phyloP scores from a whole-genome alignment of 2,888 invertebrate genomes.

The Ecliptopera silaceata region DNA sequence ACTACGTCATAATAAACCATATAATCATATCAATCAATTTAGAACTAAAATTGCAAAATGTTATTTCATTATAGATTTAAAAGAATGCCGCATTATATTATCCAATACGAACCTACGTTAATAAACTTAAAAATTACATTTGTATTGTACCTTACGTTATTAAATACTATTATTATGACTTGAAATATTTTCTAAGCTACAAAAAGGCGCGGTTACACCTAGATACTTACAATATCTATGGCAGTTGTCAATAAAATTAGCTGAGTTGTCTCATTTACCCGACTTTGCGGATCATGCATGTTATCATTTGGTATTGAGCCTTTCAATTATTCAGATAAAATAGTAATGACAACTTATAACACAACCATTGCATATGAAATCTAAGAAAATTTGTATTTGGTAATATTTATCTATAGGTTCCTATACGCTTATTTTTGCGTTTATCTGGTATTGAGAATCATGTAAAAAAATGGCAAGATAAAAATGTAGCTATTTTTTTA shows the following conservation, averaged over 20 bases:
- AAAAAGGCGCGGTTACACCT: conserved; percentile 62
- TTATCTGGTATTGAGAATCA: background rate
- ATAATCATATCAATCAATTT: no score
- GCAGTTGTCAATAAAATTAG: conserved; percentile 81
- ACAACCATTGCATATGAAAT: conserved; percentile 82
- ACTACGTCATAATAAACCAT: no score
- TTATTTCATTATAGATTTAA: conserved; percentile 4
- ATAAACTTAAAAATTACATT: conserved; percentile 26
- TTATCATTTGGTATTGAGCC: conserved; percentile 65
- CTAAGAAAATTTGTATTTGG: conserved; percentile 74
- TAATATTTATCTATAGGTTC: conserved; percentile 67
- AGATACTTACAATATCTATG: conserved; percentile 75
- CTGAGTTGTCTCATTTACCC: conserved; percentile 70
- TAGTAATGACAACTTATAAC: conserved; percentile 68
- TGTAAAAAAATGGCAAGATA: conserved; percentile 14
- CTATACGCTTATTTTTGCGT: conserved; percentile 40
- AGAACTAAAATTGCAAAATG: conserved; percentile 3
- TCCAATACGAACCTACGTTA: background rate
- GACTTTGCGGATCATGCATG: no score
- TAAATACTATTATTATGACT: conserved; percentile 82
- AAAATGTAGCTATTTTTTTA: background rate
- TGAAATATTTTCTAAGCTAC: conserved; percentile 68
- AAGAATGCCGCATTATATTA: background rate
- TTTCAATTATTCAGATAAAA: conserved; percentile 36
- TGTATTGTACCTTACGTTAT: conserved; percentile 69